Base-by-base conservation (phyloP, 2,113 vertebrate genomes). In the Grantiella picta region DNA sequence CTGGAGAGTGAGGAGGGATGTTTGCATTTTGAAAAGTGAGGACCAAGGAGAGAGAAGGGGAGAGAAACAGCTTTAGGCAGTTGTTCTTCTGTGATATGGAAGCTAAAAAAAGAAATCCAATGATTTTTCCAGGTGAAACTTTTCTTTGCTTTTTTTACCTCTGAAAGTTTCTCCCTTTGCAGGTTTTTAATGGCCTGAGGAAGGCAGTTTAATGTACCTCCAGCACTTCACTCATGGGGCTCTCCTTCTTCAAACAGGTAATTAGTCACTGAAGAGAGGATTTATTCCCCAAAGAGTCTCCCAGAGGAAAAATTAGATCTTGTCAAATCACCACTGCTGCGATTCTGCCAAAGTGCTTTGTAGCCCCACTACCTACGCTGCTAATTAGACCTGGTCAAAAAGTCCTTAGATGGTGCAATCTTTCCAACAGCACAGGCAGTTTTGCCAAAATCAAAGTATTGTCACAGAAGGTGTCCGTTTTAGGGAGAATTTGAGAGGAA, bases 361-460 rank as follows among this genome's bases (percentile, higher is more conserved):
- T 22, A 86, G 72, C 76, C 76, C 12, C 2, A 27, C 77, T 80
- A 33, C 56, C 91, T 49, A 9, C 1, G 0, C 28, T 49, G 57
- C 56, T 86, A 82, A 91, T 89, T 82, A 94, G 65, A 71, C 80
- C 91, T 69, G 86, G 86, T 71, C 89, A 88, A 23, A 89, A 93
- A 68, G 78, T 61, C 56, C 72, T 95, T 10, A 57, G 60, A 28
- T 35, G 65, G 64, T 86, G 42, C 25, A n/a, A 6, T 63, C 40
- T 29, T 50, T 60, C 38, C 77, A 84, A 49, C 79, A 95, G 61
- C 66, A 80, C 69, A 79, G 63, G 70, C 47, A 66, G 18, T 76
- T 96, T 88, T 87, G 87, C 82, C 87, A 72, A 69, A 89, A 85
- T 85, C 78, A 45, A 71, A 96, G 70, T 52, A 63, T 92, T 95